phyloP scores from a whole-genome alignment of 2,888 invertebrate genomes.

The Platynereis dumerilii region DNA sequence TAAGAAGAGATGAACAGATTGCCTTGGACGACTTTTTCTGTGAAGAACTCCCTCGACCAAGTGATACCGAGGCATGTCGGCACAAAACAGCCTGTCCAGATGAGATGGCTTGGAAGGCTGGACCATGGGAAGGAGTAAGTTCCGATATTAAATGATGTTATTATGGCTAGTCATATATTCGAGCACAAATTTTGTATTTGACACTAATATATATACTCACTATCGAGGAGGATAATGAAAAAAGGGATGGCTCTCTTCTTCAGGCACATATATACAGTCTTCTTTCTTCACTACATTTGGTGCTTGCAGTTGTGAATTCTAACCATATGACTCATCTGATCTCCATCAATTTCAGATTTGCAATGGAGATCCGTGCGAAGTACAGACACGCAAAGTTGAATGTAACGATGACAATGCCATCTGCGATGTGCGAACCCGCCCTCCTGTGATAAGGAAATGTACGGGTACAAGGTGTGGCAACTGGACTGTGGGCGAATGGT shows the following conservation, averaged over 20 bases:
- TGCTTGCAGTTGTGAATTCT: too few species aligned
- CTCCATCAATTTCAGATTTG: slow-evolving; percentile 43
- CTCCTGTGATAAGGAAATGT: slow-evolving; percentile 51
- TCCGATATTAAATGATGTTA: too few species aligned
- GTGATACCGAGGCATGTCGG: slow-evolving; percentile 67
- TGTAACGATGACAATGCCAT: slow-evolving; percentile 47
- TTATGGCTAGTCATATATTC: too few species aligned
- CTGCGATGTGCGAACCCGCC: slow-evolving; percentile 50
- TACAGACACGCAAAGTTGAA: slow-evolving; percentile 47
- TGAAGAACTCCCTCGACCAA: slow-evolving; percentile 72
- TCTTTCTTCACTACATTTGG: too few species aligned
- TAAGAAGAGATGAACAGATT: slow-evolving; percentile 70
- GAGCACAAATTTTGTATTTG: too few species aligned
- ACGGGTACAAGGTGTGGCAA: slow-evolving; percentile 56
- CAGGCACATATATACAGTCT: too few species aligned
- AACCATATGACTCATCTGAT: too few species aligned
- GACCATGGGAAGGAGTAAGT: slow-evolving; percentile 55
- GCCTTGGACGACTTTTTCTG: slow-evolving; percentile 80
- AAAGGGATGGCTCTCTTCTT: too few species aligned
- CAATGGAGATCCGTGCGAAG: slow-evolving; percentile 57
- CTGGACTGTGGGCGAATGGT: slow-evolving; percentile 60
- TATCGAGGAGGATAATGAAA: too few species aligned
- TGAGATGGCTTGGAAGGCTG: slow-evolving; percentile 45
- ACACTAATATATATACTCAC: too few species aligned
- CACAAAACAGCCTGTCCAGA: slow-evolving; percentile 54